Base-by-base conservation (phyloP, 2,113 vertebrate genomes). In the Xyrauchen texanus region DNA sequence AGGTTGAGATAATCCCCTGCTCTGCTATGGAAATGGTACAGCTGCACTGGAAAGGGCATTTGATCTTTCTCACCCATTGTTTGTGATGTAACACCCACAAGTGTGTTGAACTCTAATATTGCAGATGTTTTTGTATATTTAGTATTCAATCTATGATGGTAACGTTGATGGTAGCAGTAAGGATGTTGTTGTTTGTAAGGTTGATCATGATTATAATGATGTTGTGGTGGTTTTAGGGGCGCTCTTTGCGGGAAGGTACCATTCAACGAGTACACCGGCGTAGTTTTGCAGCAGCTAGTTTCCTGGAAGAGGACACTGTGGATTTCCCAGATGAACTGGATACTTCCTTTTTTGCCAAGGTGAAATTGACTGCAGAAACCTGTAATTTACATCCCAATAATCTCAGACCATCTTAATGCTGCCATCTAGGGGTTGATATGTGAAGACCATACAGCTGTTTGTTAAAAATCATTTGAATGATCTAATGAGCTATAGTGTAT, bases 271-370 rank as follows among this genome's bases (percentile, higher is more conserved):
- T 91, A n/a, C 95, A 95, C 79, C 92, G 96, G 57, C 94, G 96
- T 72, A 98, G 97, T 90, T 99, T 99, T 82, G 96, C 96, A 0
- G 95, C 96, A 0, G 96, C 96, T 79, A 97, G 96, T 82, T 98
- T 97, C 90, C 89, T 98, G 88, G 98, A 99, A 79, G 98, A 98
- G 80, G 98, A 99, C 79, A 93, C 95, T 0, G 90, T 93, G 6
- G 98, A 99, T 86, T 97, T 98, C 80, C 94, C 95, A 0, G 97
- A 98, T 63, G 98, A 99, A 77, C 88, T 98, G 0, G 98, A 99
- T 88, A 99, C 97, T 0, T 99, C 98, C 15, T 99, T 99, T 91
- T 99, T 99, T 3, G 96, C 96, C 82, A 93, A 95, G 94, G 98
- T 99, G 89, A 95, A 60, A 49, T 4, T 42, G 6, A 57, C 7